Base-by-base conservation (phyloP, 1,140 invertebrate genomes). In the Solenopsis fugax region DNA sequence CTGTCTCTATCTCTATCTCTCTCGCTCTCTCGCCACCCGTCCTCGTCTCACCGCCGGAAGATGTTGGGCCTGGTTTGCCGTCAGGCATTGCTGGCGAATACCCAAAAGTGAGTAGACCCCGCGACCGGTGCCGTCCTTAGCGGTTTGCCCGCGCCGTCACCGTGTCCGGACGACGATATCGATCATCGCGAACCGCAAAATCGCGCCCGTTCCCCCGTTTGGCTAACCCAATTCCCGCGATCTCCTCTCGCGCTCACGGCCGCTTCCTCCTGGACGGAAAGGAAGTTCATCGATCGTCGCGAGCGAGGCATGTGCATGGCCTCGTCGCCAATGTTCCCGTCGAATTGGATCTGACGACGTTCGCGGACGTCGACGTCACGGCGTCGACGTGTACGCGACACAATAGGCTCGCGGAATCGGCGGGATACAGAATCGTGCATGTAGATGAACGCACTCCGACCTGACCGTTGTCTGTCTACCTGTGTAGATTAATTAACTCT, bases 51-150 rank as follows among this genome's bases (percentile, higher is more conserved):
- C 21, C 56, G 56, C 60, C 34, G 58, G 64, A 72, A 78, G 54
- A 93, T 93, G 93, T 87, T 93, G 89, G 91, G 71, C 56, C 81
- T 93, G 80, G 45, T 84, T 56, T 93, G 91, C 80, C 91, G 92
- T 77, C 93, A 93, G 72, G 85, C 89, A 21, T 82, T 93, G 72
- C 76, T 93, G 77, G 85, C 86, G 41, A 93, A 91, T 88, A 87
- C 87, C 65, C 93, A 93, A 91, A 93, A 93, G 93, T 93, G 87
- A 93, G 93, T 93, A 92, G 56, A 48, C 13, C 16, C 12, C 12
- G n/a, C 4, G n/a, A 4, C 3, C 21, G 29, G 60, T n/a, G n/a
- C 3, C 16, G 54, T 48, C 29, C 9, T 18, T 4, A 29, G n/a
- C 29, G 29, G 2, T 2, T 37, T 29, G 29, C 13, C 7, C 3